Base-by-base conservation (phyloP, 64 coral and sea anemone genomes). In the Anthopleura sola region DNA sequence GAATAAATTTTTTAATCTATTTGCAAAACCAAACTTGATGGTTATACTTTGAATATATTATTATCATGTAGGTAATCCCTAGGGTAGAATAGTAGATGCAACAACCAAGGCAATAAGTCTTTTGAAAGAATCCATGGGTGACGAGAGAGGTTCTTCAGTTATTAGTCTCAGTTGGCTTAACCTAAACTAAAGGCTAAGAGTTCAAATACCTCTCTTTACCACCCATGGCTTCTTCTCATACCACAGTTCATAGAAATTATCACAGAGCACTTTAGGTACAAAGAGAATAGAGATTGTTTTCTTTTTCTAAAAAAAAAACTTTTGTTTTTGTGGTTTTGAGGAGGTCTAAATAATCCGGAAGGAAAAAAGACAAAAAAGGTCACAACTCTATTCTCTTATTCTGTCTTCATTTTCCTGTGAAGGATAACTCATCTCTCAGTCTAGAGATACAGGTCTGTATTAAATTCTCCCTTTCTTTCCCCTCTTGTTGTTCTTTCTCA, bases 401-500 rank as follows among this genome's bases (percentile, higher is more conserved):
- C 23, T 71, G 31, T 31, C 66, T 79, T 46, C 34, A 44, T 26
- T 46, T 46, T 20, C 24, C 76, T 79, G 24, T 79, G 37, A 79
- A 79, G 76, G 76, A 91, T 49, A 80, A 91, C 53, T 83, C 83
- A 85, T 85, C 89, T 91, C 56, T 19, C 14, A 79, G 76, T 48
- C 76, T 79, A 21, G 19, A 79, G 66, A 38, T 11, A 47, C 76
- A 79, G 76, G 76, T 79, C 76, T 79, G 36, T 79, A 91, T 95
- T 95, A 81, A 91, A 85, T 75, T 86, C 75, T 92, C 91, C 94
- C 94, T 86, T 95, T 88, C 86, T 97, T 97, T 97, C 90, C 94
- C 90, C 94, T 92, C 90, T 97, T 88, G 87, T 91, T 95, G 90
- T 89, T 97, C 79, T 95, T 89, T 92, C 90, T 88, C 90, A 88